Evolutionary conservation across 2,113 vertebrate species (phyloP).

Genomic region (Leptosomus discolor): DNA sequence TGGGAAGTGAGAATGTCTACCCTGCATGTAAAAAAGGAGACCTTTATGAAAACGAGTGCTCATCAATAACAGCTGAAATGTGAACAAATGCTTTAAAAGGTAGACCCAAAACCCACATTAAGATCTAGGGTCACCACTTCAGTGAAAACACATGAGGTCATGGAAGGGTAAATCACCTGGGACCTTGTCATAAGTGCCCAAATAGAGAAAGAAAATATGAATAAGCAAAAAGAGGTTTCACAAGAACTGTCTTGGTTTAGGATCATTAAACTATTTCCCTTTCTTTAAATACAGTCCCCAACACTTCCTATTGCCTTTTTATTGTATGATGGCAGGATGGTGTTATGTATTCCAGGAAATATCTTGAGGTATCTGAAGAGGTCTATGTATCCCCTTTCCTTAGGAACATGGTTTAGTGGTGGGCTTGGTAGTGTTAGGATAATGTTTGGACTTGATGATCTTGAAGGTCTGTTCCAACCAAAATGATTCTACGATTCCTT

Average conservation of each 20-base stretch:
- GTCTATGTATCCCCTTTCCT: neutral
- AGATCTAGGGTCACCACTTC: neutral
- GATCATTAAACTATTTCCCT: neutral
- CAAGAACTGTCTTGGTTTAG: neutral
- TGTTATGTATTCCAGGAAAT: neutral
- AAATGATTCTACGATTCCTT: no score
- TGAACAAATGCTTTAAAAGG: conserved; percentile 17
- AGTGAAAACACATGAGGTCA: neutral
- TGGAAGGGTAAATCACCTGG: neutral
- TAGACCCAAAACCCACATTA: neutral
- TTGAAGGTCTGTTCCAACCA: no score
- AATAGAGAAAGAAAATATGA: neutral
- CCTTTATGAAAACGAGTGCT: neutral
- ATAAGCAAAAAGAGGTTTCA: neutral
- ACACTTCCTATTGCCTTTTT: neutral
- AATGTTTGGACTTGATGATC: no score
- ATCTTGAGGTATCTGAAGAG: neutral
- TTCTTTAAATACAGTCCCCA: neutral
- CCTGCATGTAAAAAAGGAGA: neutral
- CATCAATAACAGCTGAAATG: neutral
- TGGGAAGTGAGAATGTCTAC: neutral
- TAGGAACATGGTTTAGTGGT: no score
- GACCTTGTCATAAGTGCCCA: neutral
- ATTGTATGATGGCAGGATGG: neutral
- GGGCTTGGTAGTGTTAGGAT: no score